Conservation (phyloP, 2,888 invertebrate genomes). For the Drosophila mettleri region DNA sequence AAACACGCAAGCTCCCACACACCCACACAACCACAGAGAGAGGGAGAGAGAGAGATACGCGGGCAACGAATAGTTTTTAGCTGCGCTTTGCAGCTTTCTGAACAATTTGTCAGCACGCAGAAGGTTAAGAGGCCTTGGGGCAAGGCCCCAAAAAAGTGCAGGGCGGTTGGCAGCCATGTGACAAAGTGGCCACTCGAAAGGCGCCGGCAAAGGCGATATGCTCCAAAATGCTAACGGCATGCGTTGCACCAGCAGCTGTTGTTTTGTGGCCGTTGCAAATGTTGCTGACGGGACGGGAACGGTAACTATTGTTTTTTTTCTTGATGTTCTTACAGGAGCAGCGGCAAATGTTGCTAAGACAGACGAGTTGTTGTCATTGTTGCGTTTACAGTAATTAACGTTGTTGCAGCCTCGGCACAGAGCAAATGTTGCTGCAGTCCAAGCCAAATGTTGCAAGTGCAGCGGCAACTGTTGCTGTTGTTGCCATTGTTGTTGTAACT, state of each 20-base stretch:
- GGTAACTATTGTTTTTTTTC: slow-evolving; percentile 3
- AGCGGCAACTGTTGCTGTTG: slow-evolving; percentile 6
- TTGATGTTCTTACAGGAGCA: too few species aligned
- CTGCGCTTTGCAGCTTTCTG: slow-evolving; percentile 40
- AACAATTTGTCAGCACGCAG: slow-evolving; percentile 53
- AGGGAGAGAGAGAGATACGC: background rate
- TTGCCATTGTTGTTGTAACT: slow-evolving; percentile 3
- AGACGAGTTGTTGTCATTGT: background rate
- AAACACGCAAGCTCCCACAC: background rate
- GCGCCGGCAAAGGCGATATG: slow-evolving; percentile 40
- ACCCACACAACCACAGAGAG: background rate
- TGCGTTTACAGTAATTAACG: background rate
- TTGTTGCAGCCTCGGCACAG: background rate
- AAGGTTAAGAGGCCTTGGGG: slow-evolving; percentile 27
- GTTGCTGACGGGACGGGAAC: slow-evolving; percentile 1
- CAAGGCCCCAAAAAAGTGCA: background rate
- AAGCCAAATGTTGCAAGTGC: too few species aligned
- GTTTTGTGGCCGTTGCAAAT: slow-evolving; percentile 3
- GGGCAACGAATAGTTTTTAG: slow-evolving; percentile 27
- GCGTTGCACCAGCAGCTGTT: slow-evolving; percentile 14
- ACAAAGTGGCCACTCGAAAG: slow-evolving; percentile 63
- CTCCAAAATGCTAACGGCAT: slow-evolving; percentile 20
- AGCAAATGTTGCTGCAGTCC: slow-evolving; percentile 4
- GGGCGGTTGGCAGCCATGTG: slow-evolving; percentile 18
- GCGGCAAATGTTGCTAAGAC: slow-evolving; percentile 2